A percentile compares a stretch with the other conserved stretches of the same genome.
Evolutionary conservation across 2,797 vertebrate species (phyloP).

Genomic region (Sphaeramia orbicularis): DNA sequence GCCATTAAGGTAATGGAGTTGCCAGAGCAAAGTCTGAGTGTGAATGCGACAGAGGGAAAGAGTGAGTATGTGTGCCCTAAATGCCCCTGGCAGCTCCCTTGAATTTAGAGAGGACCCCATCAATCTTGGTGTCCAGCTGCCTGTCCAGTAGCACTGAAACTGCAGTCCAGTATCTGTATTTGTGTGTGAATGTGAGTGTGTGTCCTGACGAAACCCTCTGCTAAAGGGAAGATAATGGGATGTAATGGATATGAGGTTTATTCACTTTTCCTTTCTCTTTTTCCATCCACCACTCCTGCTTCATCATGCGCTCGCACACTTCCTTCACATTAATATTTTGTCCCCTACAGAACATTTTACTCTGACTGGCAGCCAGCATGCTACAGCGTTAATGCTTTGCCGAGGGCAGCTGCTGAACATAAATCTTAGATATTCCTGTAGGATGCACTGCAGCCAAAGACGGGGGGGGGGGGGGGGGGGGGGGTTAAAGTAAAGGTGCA

Average conservation of each 20-base stretch:
- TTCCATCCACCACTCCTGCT: slow-evolving; percentile 20
- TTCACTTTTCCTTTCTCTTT: slow-evolving; percentile 6
- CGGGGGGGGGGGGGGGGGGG: slow-evolving; percentile 30
- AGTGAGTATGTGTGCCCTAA: slow-evolving; percentile 45
- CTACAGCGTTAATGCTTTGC: slow-evolving; percentile 55
- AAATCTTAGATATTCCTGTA: slow-evolving; percentile 63
- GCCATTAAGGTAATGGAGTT: slow-evolving; percentile 69
- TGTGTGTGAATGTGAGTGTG: slow-evolving; percentile 20
- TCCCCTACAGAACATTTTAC: slow-evolving; percentile 39
- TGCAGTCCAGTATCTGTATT: slow-evolving; percentile 31
- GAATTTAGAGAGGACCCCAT: slow-evolving; percentile 70
- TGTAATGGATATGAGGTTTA: slow-evolving; percentile 47
- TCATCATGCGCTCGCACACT: slow-evolving; percentile 26
- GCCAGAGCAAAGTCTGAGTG: slow-evolving; percentile 38
- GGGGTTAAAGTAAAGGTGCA: slow-evolving; percentile 32
- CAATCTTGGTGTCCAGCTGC: slow-evolving; percentile 63
- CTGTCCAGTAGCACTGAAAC: slow-evolving; percentile 41
- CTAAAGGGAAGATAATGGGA: slow-evolving; percentile 60
- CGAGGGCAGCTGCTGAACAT: slow-evolving; percentile 54
- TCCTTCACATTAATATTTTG: slow-evolving; percentile 19
- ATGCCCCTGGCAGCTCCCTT: slow-evolving; percentile 58
- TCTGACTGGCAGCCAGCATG: slow-evolving; percentile 50
- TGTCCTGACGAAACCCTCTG: slow-evolving; percentile 46
- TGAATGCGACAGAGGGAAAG: slow-evolving; percentile 49
- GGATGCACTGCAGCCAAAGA: slow-evolving; percentile 43